Evolutionary conservation across 2,888 invertebrate genomes (phyloP).

Genomic region (Drosophila pegasa): DNA sequence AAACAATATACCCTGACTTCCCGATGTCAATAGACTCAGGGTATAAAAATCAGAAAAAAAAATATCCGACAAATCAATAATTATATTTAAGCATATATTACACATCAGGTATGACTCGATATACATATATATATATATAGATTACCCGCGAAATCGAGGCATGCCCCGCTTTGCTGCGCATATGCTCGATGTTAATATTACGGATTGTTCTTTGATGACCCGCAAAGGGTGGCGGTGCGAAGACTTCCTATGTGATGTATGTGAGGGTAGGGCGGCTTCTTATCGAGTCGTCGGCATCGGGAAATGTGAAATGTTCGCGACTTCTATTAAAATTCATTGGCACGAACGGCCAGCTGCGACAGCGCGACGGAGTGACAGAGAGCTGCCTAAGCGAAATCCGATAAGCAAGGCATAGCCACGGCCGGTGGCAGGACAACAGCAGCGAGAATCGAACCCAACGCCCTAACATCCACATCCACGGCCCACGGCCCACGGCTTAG

Average conservation of each 20-base stretch:
- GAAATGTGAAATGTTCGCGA: constrained; percentile 31
- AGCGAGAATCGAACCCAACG: constrained; percentile 5
- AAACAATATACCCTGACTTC: too few relatives aligned
- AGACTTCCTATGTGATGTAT: too few relatives aligned
- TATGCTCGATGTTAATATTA: not conserved
- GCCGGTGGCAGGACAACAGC: constrained; percentile 8
- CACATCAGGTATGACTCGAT: too few relatives aligned
- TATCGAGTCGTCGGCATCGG: constrained; percentile 28
- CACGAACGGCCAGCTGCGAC: constrained; percentile 34
- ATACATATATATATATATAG: too few relatives aligned
- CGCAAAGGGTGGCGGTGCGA: not conserved
- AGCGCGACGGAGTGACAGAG: too few relatives aligned
- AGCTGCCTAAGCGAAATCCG: constrained; percentile 49
- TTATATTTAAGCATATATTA: too few relatives aligned
- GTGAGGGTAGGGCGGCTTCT: constrained; percentile 1
- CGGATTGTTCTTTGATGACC: not conserved
- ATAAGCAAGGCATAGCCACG: constrained; percentile 47
- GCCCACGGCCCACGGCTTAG: constrained; percentile 26
- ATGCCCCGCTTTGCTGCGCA: not conserved
- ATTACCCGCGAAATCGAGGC: too few relatives aligned
- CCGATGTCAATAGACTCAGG: too few relatives aligned
- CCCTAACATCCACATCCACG: constrained; percentile 10
- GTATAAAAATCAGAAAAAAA: too few relatives aligned
- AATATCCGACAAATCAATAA: too few relatives aligned
- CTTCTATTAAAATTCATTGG: constrained; percentile 71